Conservation (phyloP, 2,888 invertebrate genomes). For the Apodemia duryi region DNA sequence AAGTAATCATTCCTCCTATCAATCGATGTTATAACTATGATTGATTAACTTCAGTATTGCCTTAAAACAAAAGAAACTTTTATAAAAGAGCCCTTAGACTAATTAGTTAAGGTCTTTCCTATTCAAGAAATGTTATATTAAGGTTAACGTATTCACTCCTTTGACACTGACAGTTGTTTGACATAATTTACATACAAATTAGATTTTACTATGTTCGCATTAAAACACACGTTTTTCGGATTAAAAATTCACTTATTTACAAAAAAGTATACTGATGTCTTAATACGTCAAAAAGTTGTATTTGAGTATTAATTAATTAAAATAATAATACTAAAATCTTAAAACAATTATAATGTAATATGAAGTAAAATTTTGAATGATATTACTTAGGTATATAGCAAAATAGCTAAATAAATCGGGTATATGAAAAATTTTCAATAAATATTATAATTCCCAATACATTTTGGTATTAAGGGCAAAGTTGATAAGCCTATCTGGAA, state of each 20-base stretch:
- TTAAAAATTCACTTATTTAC: not conserved
- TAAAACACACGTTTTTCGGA: not conserved
- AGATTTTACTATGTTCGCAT: not conserved
- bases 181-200: not conserved
- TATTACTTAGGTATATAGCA: too few species aligned
- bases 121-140: conserved; percentile 9
- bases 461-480: too few species aligned
- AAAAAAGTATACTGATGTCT: too few species aligned
- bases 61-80: conserved; percentile 43
- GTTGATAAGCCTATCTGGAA: too few species aligned
- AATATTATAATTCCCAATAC: too few species aligned
- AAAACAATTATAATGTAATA: too few species aligned
- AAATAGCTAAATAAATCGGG: too few species aligned
- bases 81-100: conserved; percentile 47
- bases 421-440: too few species aligned
- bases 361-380: too few species aligned
- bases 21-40: conserved; percentile 33
- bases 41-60: conserved; percentile 52
- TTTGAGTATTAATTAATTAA: too few species aligned
- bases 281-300: too few species aligned
- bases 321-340: too few species aligned
- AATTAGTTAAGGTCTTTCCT: conserved; percentile 41
- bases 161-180: conserved; percentile 5
- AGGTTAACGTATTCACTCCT: conserved; percentile 13
- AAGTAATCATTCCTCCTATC: conserved; percentile 10